Percentiles rank a stretch among this genome's conserved stretches.
Conservation (phyloP, 2,888 invertebrate species). For the Leucoma salicis region DNA sequence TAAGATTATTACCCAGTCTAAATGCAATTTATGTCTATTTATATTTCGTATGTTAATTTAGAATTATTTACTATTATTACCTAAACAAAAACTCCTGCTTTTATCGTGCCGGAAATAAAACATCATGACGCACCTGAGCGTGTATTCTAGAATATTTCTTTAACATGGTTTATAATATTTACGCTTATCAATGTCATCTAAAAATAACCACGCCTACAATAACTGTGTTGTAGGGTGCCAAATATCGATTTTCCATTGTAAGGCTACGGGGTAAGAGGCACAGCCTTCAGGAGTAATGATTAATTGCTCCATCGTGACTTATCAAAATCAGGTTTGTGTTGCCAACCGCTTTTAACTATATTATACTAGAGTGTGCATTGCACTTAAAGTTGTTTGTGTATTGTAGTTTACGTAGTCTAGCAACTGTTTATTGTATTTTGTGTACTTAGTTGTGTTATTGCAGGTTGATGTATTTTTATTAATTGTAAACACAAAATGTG, state of each 20-base stretch:
- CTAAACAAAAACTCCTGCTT: too few species aligned
- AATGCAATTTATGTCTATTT: too few species aligned
- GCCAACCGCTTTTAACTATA: slow-evolving; percentile 9
- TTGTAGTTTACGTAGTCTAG: too few species aligned
- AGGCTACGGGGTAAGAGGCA: slow-evolving; percentile 53
- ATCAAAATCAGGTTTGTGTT: slow-evolving; percentile 47
- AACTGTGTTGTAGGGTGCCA: slow-evolving; percentile 36
- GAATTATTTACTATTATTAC: too few species aligned
- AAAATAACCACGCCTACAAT: slow-evolving; percentile 26
- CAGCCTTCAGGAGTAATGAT: slow-evolving; percentile 50
- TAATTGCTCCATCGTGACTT: slow-evolving; percentile 59
- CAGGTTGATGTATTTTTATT: too few species aligned
- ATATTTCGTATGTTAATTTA: too few species aligned
- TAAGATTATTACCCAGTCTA: too few species aligned
- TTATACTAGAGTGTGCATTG: neutral
- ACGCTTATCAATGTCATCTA: slow-evolving; percentile 32
- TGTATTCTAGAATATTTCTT: slow-evolving; percentile 7
- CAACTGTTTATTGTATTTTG: too few species aligned
- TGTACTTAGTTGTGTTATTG: too few species aligned
- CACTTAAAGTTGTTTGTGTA: neutral
- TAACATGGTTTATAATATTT: slow-evolving; percentile 2
- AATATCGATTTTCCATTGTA: slow-evolving; percentile 65
- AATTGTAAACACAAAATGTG: too few species aligned
- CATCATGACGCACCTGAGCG: slow-evolving; percentile 1
- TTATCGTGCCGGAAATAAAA: slow-evolving; percentile 4